phyloP scores from a whole-genome alignment of 2,888 invertebrate genomes.

The Boloria euphrosyne region DNA sequence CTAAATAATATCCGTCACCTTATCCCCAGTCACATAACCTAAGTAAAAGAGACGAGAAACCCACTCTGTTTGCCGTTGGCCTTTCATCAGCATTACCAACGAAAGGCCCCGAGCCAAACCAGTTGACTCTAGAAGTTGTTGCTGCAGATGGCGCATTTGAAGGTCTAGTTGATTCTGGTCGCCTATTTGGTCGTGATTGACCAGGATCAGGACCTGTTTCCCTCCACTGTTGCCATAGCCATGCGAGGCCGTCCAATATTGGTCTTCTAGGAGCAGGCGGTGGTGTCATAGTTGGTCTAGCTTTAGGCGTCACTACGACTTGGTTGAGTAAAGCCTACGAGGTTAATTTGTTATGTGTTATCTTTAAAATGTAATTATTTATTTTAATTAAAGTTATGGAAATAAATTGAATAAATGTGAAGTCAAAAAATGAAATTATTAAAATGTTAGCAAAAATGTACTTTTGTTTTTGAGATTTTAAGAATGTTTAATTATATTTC shows the following conservation, averaged over 20 bases:
- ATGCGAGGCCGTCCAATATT: conserved; percentile 79
- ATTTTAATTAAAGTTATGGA: neutral
- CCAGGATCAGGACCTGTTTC: conserved; percentile 73
- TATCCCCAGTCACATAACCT: conserved; percentile 75
- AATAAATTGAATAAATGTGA: too few relatives aligned
- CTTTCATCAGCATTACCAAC: conserved; percentile 74
- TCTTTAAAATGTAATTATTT: neutral
- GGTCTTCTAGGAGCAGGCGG: conserved; percentile 76
- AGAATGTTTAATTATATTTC: neutral
- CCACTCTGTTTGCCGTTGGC: conserved; percentile 73
- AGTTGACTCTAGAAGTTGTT: conserved; percentile 65
- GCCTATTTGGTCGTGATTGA: conserved; percentile 52
- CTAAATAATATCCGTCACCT: conserved; percentile 66
- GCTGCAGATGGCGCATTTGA: conserved; percentile 56
- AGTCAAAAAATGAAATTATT: too few relatives aligned
- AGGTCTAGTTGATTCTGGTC: conserved; percentile 57
- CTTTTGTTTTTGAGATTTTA: too few relatives aligned
- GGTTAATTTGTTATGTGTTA: conserved; percentile 55
- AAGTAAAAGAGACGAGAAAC: conserved; percentile 75
- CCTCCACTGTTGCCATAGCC: conserved; percentile 83
- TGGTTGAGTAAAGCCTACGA: conserved; percentile 81
- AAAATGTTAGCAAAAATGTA: too few relatives aligned
- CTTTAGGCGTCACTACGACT: conserved; percentile 81
- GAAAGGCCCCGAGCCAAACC: conserved; percentile 79
- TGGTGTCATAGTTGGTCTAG: conserved; percentile 67